Evolutionary conservation across 2,888 invertebrate species (phyloP).

Genomic region (Erannis defoliaria): DNA sequence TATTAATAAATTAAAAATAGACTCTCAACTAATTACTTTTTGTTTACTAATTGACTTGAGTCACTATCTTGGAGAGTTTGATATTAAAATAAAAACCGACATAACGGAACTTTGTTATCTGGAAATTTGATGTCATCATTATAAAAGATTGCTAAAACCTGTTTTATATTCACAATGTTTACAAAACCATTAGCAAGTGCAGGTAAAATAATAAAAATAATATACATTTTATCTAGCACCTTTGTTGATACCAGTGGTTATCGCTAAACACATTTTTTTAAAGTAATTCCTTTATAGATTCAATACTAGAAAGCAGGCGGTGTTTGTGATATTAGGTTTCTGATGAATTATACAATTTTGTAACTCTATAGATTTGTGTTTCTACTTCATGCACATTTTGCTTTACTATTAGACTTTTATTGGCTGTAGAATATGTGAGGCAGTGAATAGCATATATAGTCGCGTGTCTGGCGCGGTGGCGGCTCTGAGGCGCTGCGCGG

Average conservation of each 20-base stretch:
- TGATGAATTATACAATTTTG: not conserved
- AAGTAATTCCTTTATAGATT: no score
- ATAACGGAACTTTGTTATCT: slow-evolving; percentile 21
- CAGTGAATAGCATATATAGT: slow-evolving; percentile 34
- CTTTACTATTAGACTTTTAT: not conserved
- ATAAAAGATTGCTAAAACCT: slow-evolving; percentile 2
- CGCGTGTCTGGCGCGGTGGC: slow-evolving; percentile 27
- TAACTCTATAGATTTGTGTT: not conserved
- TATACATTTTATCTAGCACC: slow-evolving; percentile 1
- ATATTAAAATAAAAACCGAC: slow-evolving; percentile 5
- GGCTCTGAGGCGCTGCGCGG: slow-evolving; percentile 48
- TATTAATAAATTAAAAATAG: no score
- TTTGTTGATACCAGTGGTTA: slow-evolving; percentile 9
- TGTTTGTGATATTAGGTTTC: not conserved
- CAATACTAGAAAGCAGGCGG: not conserved
- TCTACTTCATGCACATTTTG: not conserved
- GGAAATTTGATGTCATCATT: slow-evolving; percentile 21
- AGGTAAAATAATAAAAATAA: slow-evolving; percentile 7
- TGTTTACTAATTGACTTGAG: not conserved
- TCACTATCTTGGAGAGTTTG: not conserved
- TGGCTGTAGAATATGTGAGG: slow-evolving; percentile 28
- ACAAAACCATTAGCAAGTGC: slow-evolving; percentile 10
- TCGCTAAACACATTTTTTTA: not conserved
- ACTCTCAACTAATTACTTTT: not conserved
- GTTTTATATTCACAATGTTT: slow-evolving; percentile 6